Percentiles rank a stretch among this genome's conserved stretches.
Conservation (phyloP, 2,113 vertebrate species). For the Mastomys coucha region DNA sequence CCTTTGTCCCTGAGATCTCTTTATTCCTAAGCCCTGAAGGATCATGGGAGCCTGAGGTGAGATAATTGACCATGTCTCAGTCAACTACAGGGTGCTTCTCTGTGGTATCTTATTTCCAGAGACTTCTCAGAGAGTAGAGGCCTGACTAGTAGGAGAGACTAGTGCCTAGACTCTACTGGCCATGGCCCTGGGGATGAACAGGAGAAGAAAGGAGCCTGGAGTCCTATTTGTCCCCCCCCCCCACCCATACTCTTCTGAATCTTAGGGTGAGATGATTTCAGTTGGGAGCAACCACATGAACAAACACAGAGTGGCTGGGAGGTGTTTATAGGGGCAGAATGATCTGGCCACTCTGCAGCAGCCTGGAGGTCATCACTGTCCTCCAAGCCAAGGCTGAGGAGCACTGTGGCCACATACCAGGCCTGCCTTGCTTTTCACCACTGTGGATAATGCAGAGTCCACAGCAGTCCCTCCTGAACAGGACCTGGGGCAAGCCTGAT, state of each 20-base stretch:
- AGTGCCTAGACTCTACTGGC: not conserved
- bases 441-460: not conserved
- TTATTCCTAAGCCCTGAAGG: not conserved
- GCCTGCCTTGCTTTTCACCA: not conserved
- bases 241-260: not conserved
- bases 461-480: not conserved
- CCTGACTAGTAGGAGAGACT: not conserved
- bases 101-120: rapidly evolving
- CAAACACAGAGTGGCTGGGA: rapidly evolving
- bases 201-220: not conserved
- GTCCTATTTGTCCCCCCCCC: not conserved
- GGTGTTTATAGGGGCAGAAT: too few species aligned
- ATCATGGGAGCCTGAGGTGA: rapidly evolving
- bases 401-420: not conserved
- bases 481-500: not conserved
- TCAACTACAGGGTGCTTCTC: rapidly evolving
- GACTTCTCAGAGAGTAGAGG: not conserved
- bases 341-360: not conserved
- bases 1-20: not conserved
- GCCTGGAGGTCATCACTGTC: not conserved
- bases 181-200: not conserved
- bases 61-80: rapidly evolving
- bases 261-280: rapidly evolving
- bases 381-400: not conserved
- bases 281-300: rapidly evolving